These are phyloP conservation scores for Yponomeuta plumbellus DNA, from an alignment of 2,888 invertebrate species.

Conservation along the genomic window DNA sequence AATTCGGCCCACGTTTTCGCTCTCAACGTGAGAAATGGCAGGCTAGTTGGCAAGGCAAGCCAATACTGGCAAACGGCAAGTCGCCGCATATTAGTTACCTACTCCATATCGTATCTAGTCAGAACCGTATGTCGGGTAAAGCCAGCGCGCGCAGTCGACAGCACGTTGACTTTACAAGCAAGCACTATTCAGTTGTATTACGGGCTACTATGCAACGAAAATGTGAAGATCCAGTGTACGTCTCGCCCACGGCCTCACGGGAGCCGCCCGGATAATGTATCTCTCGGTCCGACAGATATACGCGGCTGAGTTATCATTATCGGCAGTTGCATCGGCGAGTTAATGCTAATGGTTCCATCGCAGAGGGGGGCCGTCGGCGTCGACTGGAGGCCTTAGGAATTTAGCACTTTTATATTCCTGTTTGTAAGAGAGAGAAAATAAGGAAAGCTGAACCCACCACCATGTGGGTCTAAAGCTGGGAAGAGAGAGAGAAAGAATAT, in stretches of 20 bases:
- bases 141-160: no score
- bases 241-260: constrained; percentile 18
- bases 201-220: no score
- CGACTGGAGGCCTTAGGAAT: neutral
- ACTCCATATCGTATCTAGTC: neutral
- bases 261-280: constrained; percentile 22
- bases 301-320: constrained; percentile 21
- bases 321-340: constrained; percentile 20
- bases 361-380: neutral
- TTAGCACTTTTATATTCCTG: neutral
- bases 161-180: no score
- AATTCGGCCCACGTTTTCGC: no score
- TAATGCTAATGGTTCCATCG: constrained; percentile 16
- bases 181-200: no score
- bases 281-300: constrained; percentile 19
- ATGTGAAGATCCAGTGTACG: neutral
- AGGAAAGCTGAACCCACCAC: no score
- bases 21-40: neutral
- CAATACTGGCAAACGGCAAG: neutral
- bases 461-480: no score
- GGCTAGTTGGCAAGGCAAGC: no score
- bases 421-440: no score
- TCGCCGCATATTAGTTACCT: neutral
- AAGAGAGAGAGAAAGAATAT: no score
- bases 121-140: neutral